Evolutionary conservation across 2,888 invertebrate genomes (phyloP).

Genomic region (Epinotia brunnichana): DNA sequence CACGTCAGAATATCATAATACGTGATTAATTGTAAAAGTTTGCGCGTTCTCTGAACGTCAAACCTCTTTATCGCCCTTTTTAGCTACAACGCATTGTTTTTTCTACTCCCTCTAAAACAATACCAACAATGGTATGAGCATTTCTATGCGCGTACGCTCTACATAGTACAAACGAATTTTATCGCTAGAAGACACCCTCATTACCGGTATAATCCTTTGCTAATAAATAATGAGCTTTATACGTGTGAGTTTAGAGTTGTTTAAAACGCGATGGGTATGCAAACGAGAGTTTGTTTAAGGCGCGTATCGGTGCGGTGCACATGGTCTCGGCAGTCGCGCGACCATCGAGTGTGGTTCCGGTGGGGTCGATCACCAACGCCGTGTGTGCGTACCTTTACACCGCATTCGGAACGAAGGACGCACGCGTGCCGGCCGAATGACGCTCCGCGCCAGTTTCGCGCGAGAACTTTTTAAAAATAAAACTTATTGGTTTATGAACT

Average conservation of each 20-base stretch:
- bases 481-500: slow-evolving; percentile 4
- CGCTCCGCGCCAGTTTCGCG: slow-evolving; percentile 65
- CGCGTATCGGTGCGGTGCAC: slow-evolving; percentile 81
- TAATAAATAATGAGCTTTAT: slow-evolving; percentile 52
- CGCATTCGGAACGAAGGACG: slow-evolving; percentile 64
- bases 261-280: slow-evolving; percentile 34
- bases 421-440: slow-evolving; percentile 62
- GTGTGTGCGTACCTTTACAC: slow-evolving; percentile 72
- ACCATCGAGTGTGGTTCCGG: slow-evolving; percentile 83
- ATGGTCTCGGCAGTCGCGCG: slow-evolving; percentile 78
- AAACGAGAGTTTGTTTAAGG: slow-evolving; percentile 58
- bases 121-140: slow-evolving; percentile 71
- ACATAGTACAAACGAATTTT: slow-evolving; percentile 77
- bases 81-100: slow-evolving; percentile 63
- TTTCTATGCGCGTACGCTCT: slow-evolving; percentile 78
- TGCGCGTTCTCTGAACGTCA: slow-evolving; percentile 57
- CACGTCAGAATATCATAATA: neutral
- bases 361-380: slow-evolving; percentile 80
- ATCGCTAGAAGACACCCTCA: slow-evolving; percentile 58
- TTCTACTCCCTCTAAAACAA: slow-evolving; percentile 67
- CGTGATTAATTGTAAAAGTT: slow-evolving; percentile 49
- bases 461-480: slow-evolving; percentile 49
- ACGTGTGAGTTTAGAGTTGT: slow-evolving; percentile 35
- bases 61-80: slow-evolving; percentile 57
- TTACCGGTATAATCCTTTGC: slow-evolving; percentile 45